Conservation (phyloP, 1,140 invertebrate species). For the Drosophila repletoides region DNA sequence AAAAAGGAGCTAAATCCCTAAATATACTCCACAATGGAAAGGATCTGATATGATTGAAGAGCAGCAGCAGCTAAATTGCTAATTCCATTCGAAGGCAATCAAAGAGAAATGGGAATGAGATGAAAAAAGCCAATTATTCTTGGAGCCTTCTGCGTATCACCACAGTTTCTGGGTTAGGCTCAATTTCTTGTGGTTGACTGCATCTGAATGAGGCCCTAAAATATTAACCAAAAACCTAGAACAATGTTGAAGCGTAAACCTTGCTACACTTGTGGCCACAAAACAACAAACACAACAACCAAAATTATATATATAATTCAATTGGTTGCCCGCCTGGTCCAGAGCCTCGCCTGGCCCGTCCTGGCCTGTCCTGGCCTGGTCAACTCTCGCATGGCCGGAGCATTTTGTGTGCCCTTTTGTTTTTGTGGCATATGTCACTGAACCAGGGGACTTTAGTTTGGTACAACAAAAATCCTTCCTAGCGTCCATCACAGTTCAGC, state of each 20-base stretch:
- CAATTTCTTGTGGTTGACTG: conserved; percentile 2
- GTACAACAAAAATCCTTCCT: neutral
- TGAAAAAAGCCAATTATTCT: neutral
- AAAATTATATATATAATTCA: conserved; percentile 21
- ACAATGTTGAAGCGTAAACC: neutral
- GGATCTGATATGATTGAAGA: no score
- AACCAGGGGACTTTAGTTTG: neutral
- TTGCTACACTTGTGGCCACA: neutral
- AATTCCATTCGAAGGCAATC: neutral
- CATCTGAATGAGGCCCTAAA: conserved; percentile 14
- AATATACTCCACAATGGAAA: no score
- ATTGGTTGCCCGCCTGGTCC: neutral
- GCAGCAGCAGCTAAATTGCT: neutral
- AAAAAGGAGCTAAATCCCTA: no score
- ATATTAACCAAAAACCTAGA: conserved; percentile 3
- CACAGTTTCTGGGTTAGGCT: neutral
- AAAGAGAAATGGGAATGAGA: neutral
- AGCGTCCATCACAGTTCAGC: neutral
- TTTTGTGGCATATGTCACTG: neutral
- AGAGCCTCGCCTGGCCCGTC: neutral
- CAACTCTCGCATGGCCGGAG: neutral
- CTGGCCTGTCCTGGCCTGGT: neutral
- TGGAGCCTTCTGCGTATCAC: neutral
- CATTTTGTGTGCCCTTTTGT: conserved; percentile 6
- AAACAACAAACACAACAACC: neutral